Evolutionary conservation across 2,113 vertebrate species (phyloP).

Genomic region (Lophius piscatorius): DNA sequence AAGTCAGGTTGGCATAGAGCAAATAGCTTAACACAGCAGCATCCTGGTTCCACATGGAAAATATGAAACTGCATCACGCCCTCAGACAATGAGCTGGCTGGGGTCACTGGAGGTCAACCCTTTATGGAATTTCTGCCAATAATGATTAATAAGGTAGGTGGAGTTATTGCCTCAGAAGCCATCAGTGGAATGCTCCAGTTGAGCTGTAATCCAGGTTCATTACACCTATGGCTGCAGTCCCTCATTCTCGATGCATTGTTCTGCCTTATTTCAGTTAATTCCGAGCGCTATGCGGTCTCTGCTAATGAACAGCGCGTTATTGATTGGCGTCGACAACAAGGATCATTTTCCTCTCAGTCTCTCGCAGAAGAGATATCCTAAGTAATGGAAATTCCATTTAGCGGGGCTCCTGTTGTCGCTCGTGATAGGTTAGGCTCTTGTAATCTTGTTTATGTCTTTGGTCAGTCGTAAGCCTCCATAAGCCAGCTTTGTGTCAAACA

Average conservation of each 20-base stretch:
- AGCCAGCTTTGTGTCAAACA: conserved; percentile 70
- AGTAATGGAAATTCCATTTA: conserved; percentile 40
- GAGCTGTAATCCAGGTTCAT: conserved; percentile 48
- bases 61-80: conserved; percentile 42
- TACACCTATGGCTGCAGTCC: conserved; percentile 24
- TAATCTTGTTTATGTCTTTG: conserved; percentile 75
- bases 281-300: conserved; percentile 18
- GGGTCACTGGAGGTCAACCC: conserved; percentile 55
- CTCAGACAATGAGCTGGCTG: conserved; percentile 59
- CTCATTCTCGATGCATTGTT: conserved; percentile 39
- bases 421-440: conserved; percentile 57
- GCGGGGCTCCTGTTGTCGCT: conserved; percentile 47
- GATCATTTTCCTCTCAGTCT: conserved; percentile 26
- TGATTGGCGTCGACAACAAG: conserved; percentile 50
- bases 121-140: conserved; percentile 69
- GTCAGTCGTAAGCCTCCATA: conserved; percentile 61
- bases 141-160: conserved; percentile 74
- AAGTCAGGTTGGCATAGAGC: conserved; percentile 53
- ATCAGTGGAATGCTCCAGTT: conserved; percentile 55
- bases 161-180: conserved; percentile 55
- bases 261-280: conserved; percentile 26
- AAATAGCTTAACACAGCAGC: conserved; percentile 50
- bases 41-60: conserved; percentile 16
- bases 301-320: conserved; percentile 57
- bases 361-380: not conserved